These are phyloP conservation scores for Protobothrops flavoviridis DNA, from an alignment of 2,113 vertebrate genomes.

Conservation along the genomic window DNA sequence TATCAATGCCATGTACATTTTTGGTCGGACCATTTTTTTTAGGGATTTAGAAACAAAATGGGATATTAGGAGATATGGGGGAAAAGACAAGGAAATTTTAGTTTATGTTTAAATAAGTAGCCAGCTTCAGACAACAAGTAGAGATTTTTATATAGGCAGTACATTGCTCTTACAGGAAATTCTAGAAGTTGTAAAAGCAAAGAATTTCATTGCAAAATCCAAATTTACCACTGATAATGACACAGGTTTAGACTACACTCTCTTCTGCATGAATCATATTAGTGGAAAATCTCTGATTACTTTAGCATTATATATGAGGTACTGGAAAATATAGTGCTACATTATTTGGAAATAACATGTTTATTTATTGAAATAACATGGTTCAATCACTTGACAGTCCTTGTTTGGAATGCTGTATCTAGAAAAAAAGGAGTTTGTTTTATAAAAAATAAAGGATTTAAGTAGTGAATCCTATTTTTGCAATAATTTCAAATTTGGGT, in stretches of 20 bases:
- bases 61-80: not conserved
- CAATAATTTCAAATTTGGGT: conserved; percentile 45
- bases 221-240: not conserved
- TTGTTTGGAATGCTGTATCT: conserved; percentile 60
- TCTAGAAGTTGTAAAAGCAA: not conserved
- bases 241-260: conserved; percentile 24
- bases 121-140: not conserved
- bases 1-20: not conserved
- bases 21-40: not conserved
- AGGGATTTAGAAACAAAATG: not conserved
- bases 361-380: conserved; percentile 45
- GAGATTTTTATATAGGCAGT: not conserved
- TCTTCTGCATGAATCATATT: conserved; percentile 41
- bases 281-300: conserved; percentile 30
- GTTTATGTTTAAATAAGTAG: not conserved
- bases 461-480: conserved; percentile 26
- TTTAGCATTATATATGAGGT: conserved; percentile 37
- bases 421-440: conserved; percentile 55
- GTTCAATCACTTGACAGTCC: not conserved
- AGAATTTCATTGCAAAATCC: not conserved
- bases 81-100: not conserved
- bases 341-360: conserved; percentile 26
- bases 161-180: not conserved
- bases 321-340: conserved; percentile 42
- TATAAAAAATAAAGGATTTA: conserved; percentile 14